These are phyloP conservation scores for Xiphias gladius DNA, from an alignment of 2,113 vertebrate genomes.

Conservation along the genomic window DNA sequence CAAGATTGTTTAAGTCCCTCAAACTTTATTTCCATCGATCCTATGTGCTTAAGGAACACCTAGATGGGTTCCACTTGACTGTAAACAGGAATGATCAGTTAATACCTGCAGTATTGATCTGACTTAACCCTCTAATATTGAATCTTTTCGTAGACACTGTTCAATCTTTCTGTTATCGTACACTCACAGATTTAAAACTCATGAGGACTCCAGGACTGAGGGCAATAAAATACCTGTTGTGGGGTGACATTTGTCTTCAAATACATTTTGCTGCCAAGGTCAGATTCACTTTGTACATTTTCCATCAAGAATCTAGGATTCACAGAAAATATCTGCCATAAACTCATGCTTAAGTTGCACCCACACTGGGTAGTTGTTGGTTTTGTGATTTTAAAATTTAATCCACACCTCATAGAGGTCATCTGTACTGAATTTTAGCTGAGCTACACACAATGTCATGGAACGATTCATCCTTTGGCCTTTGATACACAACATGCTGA, in stretches of 20 bases:
- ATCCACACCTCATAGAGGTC: slow-evolving; percentile 39
- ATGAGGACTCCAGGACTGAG: slow-evolving; percentile 9
- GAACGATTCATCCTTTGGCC: slow-evolving; percentile 43
- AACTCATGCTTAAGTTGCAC: slow-evolving; percentile 46
- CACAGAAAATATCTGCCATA: slow-evolving; percentile 20
- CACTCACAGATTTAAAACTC: slow-evolving; percentile 51
- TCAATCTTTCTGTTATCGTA: slow-evolving; percentile 72
- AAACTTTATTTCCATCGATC: slow-evolving; percentile 78
- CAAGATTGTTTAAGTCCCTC: slow-evolving; percentile 58
- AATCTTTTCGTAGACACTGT: slow-evolving; percentile 52
- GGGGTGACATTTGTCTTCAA: slow-evolving; percentile 37
- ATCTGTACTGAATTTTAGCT: slow-evolving; percentile 57
- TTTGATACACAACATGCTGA: slow-evolving; percentile 68
- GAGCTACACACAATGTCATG: slow-evolving; percentile 51
- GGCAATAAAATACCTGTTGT: slow-evolving; percentile 6
- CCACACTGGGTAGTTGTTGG: background rate
- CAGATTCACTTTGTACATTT: slow-evolving; percentile 18
- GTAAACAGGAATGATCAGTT: slow-evolving; percentile 73
- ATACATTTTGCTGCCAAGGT: slow-evolving; percentile 55
- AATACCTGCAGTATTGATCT: slow-evolving; percentile 69
- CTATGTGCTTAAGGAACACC: slow-evolving; percentile 55
- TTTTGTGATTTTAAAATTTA: slow-evolving; percentile 57
- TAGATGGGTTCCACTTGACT: slow-evolving; percentile 64
- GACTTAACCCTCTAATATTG: slow-evolving; percentile 60
- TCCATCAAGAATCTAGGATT: slow-evolving; percentile 17